These are phyloP conservation scores for Odiellus spinosus DNA, from an alignment of 2,888 invertebrate species.

Conservation along the genomic window DNA sequence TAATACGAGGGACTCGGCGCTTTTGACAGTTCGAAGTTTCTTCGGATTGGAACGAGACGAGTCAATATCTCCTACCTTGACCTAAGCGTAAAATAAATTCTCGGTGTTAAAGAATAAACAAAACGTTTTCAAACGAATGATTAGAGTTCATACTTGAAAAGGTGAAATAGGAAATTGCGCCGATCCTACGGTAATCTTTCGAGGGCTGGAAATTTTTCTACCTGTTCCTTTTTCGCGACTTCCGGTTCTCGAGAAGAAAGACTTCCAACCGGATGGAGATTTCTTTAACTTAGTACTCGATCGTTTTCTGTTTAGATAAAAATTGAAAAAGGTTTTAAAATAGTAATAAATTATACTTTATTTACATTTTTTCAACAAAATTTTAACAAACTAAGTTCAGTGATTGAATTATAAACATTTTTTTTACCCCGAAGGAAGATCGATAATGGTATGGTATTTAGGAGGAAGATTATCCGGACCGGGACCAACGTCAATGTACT, in stretches of 20 bases:
- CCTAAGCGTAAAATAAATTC: constrained; percentile 12
- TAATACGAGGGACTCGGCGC: constrained; percentile 47
- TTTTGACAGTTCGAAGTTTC: constrained; percentile 46
- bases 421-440: constrained; percentile 46
- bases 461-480: constrained; percentile 58
- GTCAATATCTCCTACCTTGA: constrained; percentile 22
- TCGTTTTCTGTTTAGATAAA: constrained; percentile 20
- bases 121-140: too few species aligned
- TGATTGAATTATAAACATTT: too few species aligned
- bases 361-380: too few species aligned
- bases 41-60: constrained; percentile 13
- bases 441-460: constrained; percentile 82
- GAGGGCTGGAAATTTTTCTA: constrained; percentile 15
- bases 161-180: constrained; percentile 12
- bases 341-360: too few species aligned
- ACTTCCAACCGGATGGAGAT: constrained; percentile 51
- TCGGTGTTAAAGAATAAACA: too few species aligned
- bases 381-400: too few species aligned
- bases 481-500: constrained; percentile 54
- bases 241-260: constrained; percentile 44
- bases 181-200: constrained; percentile 24
- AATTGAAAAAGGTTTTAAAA: too few species aligned
- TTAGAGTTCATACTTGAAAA: constrained; percentile 12
- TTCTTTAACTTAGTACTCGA: constrained; percentile 27
- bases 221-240: constrained; percentile 25